Evolutionary conservation across 2,797 vertebrate species (phyloP), one percentile per base, ranked within the genome.

Genomic region (Chiroxiphia lanceolata): DNA sequence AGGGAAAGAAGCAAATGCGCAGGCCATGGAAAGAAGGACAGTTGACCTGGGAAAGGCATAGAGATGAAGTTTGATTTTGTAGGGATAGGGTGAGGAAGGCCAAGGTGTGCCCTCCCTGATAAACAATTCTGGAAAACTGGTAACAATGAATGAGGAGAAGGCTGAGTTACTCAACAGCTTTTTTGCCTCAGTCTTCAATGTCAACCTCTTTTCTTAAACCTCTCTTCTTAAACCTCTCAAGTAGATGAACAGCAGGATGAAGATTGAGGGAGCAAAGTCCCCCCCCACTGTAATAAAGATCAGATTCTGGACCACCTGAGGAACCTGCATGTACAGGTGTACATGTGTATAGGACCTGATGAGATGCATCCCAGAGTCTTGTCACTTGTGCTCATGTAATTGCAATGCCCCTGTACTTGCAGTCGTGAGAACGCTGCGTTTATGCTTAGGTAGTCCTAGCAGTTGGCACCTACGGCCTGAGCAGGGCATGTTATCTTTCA

Each of bases 401-500:
- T 74, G 25, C 17, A 40, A 16, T 38, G 31, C 33, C 23, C 13
- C 14, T 53, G 29, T 69, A 8, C 22, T 59, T 56, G 25, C 1
- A 1, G n/a, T 38, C 19, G 1, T 29, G n/a, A 57, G 53, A 85
- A 25, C 10, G 5, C 16, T 77, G 13, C 33, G 10, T 51, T 72
- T 63, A 15, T 77, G 20, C 40, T 67, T 57, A 23, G 26, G 27
- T 25, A 9, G 16, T 22, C 17, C 42, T 53, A 15, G 25, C 0
- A 0, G 10, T 42, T 64, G 6, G 1, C 0, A 1, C 47, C 57
- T 68, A 5, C 38, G 38, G 48, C n/a, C 22, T 0, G 0, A 13
- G 48, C 61, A 42, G 38, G 38, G 18, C 7, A 6, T 5, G 1
- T 64, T 38, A 6, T 29, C 19, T 71, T 74, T 96, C n/a, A 11